Evolutionary conservation across 1,140 invertebrate species (phyloP), one percentile per base, ranked within the genome.

Genomic region (Vollenhovia emeryi): DNA sequence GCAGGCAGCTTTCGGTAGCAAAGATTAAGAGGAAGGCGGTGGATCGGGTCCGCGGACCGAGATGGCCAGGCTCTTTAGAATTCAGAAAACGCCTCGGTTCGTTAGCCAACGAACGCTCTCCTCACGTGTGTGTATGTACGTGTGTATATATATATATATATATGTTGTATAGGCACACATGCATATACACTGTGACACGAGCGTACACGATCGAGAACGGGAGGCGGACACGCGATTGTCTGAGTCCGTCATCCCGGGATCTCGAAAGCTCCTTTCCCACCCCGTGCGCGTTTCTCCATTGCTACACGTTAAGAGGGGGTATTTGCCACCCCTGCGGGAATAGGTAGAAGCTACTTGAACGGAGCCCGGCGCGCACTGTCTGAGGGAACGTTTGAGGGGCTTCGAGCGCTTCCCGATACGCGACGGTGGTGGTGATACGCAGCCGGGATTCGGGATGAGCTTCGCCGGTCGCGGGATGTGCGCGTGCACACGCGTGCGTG

Each of bases 11-110:
- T 84, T 79, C 87, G 87, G 75, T 64, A 84, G 69, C 57, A 76
- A 92, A 90, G 87, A 92, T 92, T 89, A 91, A 91, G 78, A 87
- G 78, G 30, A 52, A 59, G 80, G 74, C 48, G 48, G 55, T 43
- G 57, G 8, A 78, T 40, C 43, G 55, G 86, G 80, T 59, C 68
- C 69, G 57, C 74, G 62, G 78, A 85, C 74, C 59, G 88, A 76
- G 84, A 89, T 86, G 68, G 64, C 69, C 48, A 60, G 24, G 64
- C 87, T 88, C 79, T 91, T 92, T 91, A 78, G 84, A 80, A 92
- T 93, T 92, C 91, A 84, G 90, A 87, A 88, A 89, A 86, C 91
- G 92, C 85, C 48, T 84, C 55, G 86, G 91, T 92, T 93, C 89
- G 90, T 93, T 93, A 92, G 91, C 78, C 74, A 82, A 64, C 79